phyloP scores from a whole-genome alignment of 2,797 vertebrate species.

The Hypotaenidia okinawae region DNA sequence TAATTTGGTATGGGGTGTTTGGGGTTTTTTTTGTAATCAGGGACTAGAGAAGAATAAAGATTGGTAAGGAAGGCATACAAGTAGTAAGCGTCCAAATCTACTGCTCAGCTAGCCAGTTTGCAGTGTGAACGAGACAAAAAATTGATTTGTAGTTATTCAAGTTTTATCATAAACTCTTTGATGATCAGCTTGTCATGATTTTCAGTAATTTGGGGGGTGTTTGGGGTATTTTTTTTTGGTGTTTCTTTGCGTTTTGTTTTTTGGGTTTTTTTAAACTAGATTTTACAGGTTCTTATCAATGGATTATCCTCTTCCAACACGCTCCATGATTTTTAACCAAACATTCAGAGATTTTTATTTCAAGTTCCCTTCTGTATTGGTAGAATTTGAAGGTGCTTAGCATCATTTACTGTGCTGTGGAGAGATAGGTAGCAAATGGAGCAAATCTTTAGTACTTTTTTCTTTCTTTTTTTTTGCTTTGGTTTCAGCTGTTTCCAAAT shows the following conservation, averaged over 20 bases:
- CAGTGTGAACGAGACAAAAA: background rate
- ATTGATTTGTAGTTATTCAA: background rate
- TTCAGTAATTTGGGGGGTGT: background rate
- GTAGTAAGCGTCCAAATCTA: background rate
- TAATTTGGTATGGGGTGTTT: background rate
- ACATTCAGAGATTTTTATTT: background rate
- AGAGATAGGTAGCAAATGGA: background rate
- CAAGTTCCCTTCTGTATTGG: background rate
- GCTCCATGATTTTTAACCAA: background rate
- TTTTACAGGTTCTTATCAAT: background rate
- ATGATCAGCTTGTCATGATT: background rate
- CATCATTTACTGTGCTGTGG: background rate
- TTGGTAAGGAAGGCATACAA: background rate
- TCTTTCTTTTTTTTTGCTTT: background rate
- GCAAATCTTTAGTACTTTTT: background rate
- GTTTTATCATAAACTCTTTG: background rate
- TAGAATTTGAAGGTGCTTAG: background rate
- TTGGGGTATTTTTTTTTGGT: too few species aligned
- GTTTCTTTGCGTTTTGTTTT: too few species aligned
- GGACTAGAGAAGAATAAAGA: background rate
- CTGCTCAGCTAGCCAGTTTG: background rate
- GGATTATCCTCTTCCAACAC: background rate
- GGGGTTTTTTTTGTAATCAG: background rate
- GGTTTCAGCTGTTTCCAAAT: background rate
- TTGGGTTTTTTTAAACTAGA: background rate